Evolutionary conservation across 2,888 invertebrate genomes (phyloP), one percentile per base, ranked within the genome.

Genomic region (Philaethria dido): DNA sequence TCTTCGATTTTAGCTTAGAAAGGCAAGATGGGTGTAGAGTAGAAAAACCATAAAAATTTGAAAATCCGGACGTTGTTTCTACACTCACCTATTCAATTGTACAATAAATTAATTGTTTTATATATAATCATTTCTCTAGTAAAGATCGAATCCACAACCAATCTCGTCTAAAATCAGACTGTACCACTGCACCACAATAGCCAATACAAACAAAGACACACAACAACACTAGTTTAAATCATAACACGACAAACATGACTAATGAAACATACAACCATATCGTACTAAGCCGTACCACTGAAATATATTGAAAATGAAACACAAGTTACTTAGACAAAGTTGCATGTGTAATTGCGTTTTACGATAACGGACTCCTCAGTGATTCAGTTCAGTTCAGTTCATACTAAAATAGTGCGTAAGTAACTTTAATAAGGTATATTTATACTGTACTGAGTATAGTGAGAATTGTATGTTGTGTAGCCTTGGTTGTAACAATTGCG

Each of bases 331-430:
- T 75, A 69, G 78, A 77, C 75, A 80, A 70, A 72, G 79, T 74
- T 78, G 73, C 75, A 79, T 74, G 72, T 73, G 71, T 71, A 77
- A 78, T 74, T 79, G 78, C 77, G 78, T 77, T 70, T 71, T 67
- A 74, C 68, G 61, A 72, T 73, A 72, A 72, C 22, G 45, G 70
- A 69, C 87, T 82, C 87, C 88, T 83, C 88, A 78, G 82, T 79
- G 88, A 82, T 80, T 84, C 84, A 80, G 77, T 78, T 69, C 67
- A 66, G 75, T 80, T 84, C 84, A 80, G 77, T 78, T 69, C 67
- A 66, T 75, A 78, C 81, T 62, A 78, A 77, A 86, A 86, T 86
- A 87, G 80, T 76, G 70, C 63, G 62, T 68, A 66, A 71, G 73
- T 74, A 74, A 76, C 75, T 74, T 73, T 76, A 69, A 68, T 69